Percentiles rank a stretch among this genome's conserved stretches.
These are phyloP conservation scores for Hesperophylax magnus DNA, from an alignment of 1,140 invertebrate species.

Conservation along the genomic window DNA sequence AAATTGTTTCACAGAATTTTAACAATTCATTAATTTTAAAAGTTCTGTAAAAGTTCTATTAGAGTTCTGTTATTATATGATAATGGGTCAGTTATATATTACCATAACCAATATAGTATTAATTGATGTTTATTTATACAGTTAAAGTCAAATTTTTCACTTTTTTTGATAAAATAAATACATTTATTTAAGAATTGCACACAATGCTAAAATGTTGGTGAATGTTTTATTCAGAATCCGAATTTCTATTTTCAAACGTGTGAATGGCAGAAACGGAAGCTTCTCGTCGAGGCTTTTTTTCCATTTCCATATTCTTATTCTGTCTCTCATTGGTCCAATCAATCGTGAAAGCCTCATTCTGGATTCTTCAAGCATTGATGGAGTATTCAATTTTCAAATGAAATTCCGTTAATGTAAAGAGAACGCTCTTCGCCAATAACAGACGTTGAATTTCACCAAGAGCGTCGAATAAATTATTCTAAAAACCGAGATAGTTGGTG, in stretches of 20 bases:
- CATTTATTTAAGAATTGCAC: too few species aligned
- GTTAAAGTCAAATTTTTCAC: too few species aligned
- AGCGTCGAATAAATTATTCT: background rate
- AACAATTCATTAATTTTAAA: too few species aligned
- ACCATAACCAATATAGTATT: too few species aligned
- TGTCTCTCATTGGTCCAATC: constrained; percentile 30
- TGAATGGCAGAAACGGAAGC: background rate
- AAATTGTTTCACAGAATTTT: too few species aligned
- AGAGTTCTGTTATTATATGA: too few species aligned
- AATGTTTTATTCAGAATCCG: too few species aligned
- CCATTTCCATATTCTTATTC: constrained; percentile 8
- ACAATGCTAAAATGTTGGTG: too few species aligned
- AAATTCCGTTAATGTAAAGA: constrained; percentile 17
- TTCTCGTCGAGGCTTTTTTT: background rate
- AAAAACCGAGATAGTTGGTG: background rate
- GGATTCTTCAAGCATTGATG: constrained; percentile 28
- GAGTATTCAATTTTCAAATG: constrained; percentile 32
- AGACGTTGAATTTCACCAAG: background rate
- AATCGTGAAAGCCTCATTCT: constrained; percentile 32
- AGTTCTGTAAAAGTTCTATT: too few species aligned
- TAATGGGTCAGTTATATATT: too few species aligned
- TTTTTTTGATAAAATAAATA: too few species aligned
- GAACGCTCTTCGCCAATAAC: background rate
- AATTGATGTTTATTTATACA: too few species aligned
- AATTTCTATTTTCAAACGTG: background rate